Percentiles rank a stretch among this genome's conserved stretches.
These are phyloP conservation scores for Mellilla xanthometata DNA, from an alignment of 2,888 invertebrate species.

Conservation along the genomic window DNA sequence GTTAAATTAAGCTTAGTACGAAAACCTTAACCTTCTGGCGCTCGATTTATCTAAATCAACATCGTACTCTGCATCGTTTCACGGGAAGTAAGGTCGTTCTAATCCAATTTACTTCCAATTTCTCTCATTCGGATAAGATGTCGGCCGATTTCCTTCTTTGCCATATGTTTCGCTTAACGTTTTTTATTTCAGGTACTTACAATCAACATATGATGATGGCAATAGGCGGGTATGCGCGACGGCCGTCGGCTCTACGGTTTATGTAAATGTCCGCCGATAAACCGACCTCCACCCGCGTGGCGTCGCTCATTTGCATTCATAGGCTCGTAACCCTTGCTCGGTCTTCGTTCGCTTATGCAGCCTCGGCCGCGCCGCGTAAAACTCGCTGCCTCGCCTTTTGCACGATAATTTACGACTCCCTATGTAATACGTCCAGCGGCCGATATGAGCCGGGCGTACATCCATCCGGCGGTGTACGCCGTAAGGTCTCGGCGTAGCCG, in stretches of 20 bases:
- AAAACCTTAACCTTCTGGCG: conserved; percentile 32
- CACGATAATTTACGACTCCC: conserved; percentile 79
- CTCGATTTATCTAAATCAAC: conserved; percentile 34
- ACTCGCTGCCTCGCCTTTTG: conserved; percentile 71
- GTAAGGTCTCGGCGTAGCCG: conserved; percentile 71
- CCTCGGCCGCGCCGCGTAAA: conserved; percentile 65
- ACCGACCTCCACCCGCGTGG: conserved; percentile 65
- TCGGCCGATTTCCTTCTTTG: conserved; percentile 18
- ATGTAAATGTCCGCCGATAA: conserved; percentile 77
- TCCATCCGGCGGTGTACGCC: conserved; percentile 55
- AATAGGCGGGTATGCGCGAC: conserved; percentile 59
- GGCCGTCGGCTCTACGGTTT: conserved; percentile 64
- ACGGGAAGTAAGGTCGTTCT: conserved; percentile 22
- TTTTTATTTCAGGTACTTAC: conserved; percentile 52
- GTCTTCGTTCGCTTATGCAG: conserved; percentile 62
- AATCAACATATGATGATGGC: conserved; percentile 56
- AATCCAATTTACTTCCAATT: conserved; percentile 33
- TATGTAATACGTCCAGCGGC: conserved; percentile 71
- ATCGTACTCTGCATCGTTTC: conserved; percentile 26
- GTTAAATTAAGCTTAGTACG: conserved; percentile 44
- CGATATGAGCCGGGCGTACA: conserved; percentile 73
- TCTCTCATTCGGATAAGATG: conserved; percentile 22
- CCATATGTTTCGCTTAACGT: conserved; percentile 30
- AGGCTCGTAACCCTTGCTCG: conserved; percentile 80
- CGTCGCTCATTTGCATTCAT: conserved; percentile 81